Base-by-base conservation (phyloP, 1,140 invertebrate species). In the Dryas iulia region DNA sequence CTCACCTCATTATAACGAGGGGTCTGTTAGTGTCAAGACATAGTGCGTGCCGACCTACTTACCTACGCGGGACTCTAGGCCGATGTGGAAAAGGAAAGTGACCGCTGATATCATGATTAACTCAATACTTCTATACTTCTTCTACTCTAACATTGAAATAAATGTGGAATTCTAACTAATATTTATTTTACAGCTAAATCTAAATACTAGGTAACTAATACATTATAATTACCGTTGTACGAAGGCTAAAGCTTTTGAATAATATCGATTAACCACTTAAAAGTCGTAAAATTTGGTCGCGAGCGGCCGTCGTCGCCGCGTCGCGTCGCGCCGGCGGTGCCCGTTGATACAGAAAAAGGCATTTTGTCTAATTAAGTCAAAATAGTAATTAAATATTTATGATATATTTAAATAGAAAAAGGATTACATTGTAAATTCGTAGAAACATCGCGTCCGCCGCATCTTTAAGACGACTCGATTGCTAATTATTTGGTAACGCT, bases 1-100 rank as follows among this genome's bases (percentile, higher is more conserved):
- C 61, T 63, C 61, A 63, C 61, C 39, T 63, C 47, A 63, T 63
- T 54, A 63, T 59, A 24, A 59, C 59, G 61, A 63, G 61, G 61
- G 61, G 47, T 24, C 61, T 31, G 28, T 24, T 33, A 14, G 39
- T 56, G 47, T 63, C 39, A 33, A 63, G 52, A 24, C 28, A 23
- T 11, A 26, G 23, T 26, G 12, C 7, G 39, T 30, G 39, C 28
- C 61, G 52, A 56, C 52, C 61, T 33, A 63, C 25, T 62, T 62
- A 12, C 23, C 5, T 60, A 18, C 24, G 18, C n/a, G 26, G 18
- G 25, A 5, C 12, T 60, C 1, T 6, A 14, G 26, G 18, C 26
- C 59, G 25, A 25, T 53, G 24, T 30, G 5, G 60, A 62, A 62
- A 62, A 8, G 14, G 47, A 62, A 62, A 62, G 60, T 62, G 12